Percentiles rank a stretch among this genome's conserved stretches.
phyloP scores from a whole-genome alignment of 1,140 invertebrate species.

The Nasonia giraulti region DNA sequence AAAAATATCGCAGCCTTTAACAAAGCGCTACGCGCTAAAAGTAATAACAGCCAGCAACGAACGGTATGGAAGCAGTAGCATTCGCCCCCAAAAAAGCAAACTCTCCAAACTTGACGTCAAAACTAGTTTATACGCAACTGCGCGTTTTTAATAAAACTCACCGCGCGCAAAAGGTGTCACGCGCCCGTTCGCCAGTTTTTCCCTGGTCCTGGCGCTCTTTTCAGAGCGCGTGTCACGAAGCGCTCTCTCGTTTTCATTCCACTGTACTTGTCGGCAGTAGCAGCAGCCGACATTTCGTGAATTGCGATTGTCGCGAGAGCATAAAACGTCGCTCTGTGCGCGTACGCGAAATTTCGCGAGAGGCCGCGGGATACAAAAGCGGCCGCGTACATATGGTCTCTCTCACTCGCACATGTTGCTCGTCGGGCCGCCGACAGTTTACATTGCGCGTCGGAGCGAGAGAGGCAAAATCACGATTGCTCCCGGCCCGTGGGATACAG shows the following conservation, averaged over 20 bases:
- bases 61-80: not conserved
- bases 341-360: conserved; percentile 64
- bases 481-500: conserved; percentile 38
- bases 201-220: too few relatives aligned
- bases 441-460: conserved; percentile 62
- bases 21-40: not conserved
- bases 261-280: not conserved
- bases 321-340: conserved; percentile 10
- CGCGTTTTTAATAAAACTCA: not conserved
- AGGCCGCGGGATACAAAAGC: conserved; percentile 68
- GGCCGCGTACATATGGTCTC: conserved; percentile 68
- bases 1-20: too few relatives aligned
- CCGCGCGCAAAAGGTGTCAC: not conserved
- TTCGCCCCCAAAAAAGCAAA: not conserved
- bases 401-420: conserved; percentile 53
- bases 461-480: conserved; percentile 67
- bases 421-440: conserved; percentile 54
- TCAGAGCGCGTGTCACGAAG: not conserved
- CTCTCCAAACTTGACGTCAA: not conserved
- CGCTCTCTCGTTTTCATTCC: not conserved
- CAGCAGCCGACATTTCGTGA: conserved; percentile 10
- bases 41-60: not conserved
- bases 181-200: not conserved
- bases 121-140: not conserved
- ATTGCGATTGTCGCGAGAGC: conserved; percentile 3